These are phyloP conservation scores for Psittacula echo DNA, from an alignment of 2,797 vertebrate species.

Conservation along the genomic window DNA sequence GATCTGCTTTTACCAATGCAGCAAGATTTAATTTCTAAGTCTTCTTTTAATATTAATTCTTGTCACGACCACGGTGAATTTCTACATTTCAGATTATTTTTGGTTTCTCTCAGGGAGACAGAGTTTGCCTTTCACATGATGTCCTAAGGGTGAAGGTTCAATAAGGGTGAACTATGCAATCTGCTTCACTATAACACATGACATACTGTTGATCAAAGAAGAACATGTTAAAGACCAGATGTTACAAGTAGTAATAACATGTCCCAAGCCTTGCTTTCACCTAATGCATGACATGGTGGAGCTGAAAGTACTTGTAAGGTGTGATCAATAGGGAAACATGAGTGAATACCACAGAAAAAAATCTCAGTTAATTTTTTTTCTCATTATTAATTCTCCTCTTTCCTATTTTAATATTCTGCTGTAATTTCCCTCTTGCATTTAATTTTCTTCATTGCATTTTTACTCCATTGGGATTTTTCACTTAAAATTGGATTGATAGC, in stretches of 20 bases:
- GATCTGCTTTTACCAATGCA: background rate
- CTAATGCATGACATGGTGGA: background rate
- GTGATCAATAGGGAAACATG: background rate
- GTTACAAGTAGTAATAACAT: constrained; percentile 36
- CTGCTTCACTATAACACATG: constrained; percentile 38
- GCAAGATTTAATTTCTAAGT: background rate
- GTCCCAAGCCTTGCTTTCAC: constrained; percentile 24
- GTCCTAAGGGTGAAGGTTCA: constrained; percentile 58
- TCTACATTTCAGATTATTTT: constrained; percentile 37
- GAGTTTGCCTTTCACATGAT: constrained; percentile 46
- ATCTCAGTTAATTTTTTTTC: background rate
- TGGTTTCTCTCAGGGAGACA: constrained; percentile 41
- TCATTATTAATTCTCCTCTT: constrained; percentile 31
- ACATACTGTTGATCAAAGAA: constrained; percentile 54
- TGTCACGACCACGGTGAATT: background rate
- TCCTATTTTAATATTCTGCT: background rate
- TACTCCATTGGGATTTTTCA: constrained; percentile 23
- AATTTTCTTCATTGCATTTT: constrained; percentile 45
- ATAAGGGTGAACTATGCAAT: constrained; percentile 55
- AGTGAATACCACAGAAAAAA: background rate
- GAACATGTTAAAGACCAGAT: constrained; percentile 36
- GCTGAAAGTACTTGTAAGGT: constrained; percentile 12
- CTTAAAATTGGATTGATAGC: constrained; percentile 42
- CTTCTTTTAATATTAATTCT: background rate
- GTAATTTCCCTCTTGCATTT: constrained; percentile 20